A percentile compares a stretch with the other conserved stretches of the same genome.
Evolutionary conservation across 2,888 invertebrate genomes (phyloP).

Genomic region (Digitonthophagus gazella): DNA sequence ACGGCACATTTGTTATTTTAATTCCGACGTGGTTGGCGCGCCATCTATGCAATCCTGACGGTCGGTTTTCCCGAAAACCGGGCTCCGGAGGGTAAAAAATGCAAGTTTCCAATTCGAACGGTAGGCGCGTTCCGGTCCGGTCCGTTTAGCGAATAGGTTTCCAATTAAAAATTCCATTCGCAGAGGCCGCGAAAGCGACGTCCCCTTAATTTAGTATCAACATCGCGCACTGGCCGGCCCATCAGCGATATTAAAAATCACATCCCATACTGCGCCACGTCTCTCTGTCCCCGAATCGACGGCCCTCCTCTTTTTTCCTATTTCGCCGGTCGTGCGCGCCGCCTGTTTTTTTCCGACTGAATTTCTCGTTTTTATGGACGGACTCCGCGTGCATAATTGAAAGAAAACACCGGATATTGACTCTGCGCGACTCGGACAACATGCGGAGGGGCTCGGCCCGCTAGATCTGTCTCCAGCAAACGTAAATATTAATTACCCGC

Average conservation of each 20-base stretch:
- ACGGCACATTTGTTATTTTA: not conserved
- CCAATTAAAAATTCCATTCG: slow-evolving; percentile 17
- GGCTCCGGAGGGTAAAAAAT: not conserved
- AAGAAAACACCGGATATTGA: slow-evolving; percentile 37
- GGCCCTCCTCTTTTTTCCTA: not conserved
- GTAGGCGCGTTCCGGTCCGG: slow-evolving; percentile 5
- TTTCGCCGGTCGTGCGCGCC: slow-evolving; percentile 1
- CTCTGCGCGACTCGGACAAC: slow-evolving; percentile 29
- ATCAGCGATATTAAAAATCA: slow-evolving; percentile 12
- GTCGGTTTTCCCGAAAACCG: not conserved
- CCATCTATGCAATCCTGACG: not conserved
- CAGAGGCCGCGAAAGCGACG: slow-evolving; percentile 7
- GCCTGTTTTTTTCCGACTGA: slow-evolving; percentile 8
- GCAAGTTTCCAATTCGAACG: not conserved
- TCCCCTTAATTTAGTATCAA: slow-evolving; percentile 17
- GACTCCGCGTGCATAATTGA: slow-evolving; percentile 32
- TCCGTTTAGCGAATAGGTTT: slow-evolving; percentile 16
- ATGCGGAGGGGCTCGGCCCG: not conserved
- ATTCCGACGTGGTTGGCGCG: not conserved
- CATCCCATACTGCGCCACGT: slow-evolving; percentile 1
- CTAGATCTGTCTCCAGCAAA: slow-evolving; percentile 29
- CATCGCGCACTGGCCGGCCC: slow-evolving; percentile 10
- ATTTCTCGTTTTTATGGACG: slow-evolving; percentile 13
- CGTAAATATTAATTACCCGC: slow-evolving; percentile 43
- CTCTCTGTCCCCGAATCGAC: not conserved